A percentile compares a stretch with the other conserved stretches of the same genome.
Evolutionary conservation across 37 sponge, comb jelly and placozoan genomes (phyloP).

Genomic region (Crambe crambe): DNA sequence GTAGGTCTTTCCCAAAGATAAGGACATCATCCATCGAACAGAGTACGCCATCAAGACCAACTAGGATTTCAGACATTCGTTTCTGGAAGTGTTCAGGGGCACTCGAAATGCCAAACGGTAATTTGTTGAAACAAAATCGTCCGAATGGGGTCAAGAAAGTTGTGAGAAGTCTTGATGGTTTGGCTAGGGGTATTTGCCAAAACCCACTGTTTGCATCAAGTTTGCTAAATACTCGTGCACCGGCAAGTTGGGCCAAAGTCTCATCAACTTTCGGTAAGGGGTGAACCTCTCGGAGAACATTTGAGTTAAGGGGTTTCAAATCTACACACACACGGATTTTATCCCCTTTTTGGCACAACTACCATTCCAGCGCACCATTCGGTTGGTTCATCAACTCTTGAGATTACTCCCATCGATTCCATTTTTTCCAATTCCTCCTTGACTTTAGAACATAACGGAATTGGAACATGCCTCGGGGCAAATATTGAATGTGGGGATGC

Average conservation of each 20-base stretch:
- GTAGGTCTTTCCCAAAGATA: neutral
- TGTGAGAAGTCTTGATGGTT: too few relatives aligned
- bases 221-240: too few relatives aligned
- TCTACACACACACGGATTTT: constrained; percentile 56
- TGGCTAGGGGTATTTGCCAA: too few relatives aligned
- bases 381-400: constrained; percentile 48
- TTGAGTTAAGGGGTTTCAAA: constrained; percentile 19
- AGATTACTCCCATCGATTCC: constrained; percentile 36
- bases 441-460: constrained; percentile 37
- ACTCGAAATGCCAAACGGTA: constrained; percentile 53
- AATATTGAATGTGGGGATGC: constrained; percentile 37
- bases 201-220: too few relatives aligned
- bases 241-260: too few relatives aligned
- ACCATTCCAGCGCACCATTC: constrained; percentile 67
- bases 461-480: constrained; percentile 34
- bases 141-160: too few relatives aligned
- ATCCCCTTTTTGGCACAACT: constrained; percentile 27
- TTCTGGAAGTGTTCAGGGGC: constrained; percentile 49
- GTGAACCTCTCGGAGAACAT: too few relatives aligned
- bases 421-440: constrained; percentile 7
- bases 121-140: too few relatives aligned
- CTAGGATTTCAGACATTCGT: constrained; percentile 16
- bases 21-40: constrained; percentile 30
- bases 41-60: constrained; percentile 38
- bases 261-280: too few relatives aligned